Evolutionary conservation across 2,888 invertebrate species (phyloP), one percentile per base, ranked within the genome.

Genomic region (Mythimna loreyi): DNA sequence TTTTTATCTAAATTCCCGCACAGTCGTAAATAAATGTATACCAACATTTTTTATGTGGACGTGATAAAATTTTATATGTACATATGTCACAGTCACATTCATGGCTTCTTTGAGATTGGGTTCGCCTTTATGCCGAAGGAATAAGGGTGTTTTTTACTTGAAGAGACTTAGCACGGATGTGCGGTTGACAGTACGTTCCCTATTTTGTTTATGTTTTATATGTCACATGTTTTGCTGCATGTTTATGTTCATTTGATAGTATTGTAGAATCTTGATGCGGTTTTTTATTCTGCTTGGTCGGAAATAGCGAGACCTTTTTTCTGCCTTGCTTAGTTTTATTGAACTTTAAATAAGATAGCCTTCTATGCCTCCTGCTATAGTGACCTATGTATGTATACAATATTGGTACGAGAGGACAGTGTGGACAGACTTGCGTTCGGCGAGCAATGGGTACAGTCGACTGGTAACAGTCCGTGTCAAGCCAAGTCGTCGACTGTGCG

Each of bases 1-100:
- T 47, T 72, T 80, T 80, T 81, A 82, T 80, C 80, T 72, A 82
- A 71, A 80, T 80, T 65, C 11, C 63, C 67, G 49, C 16, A 19
- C 50, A 52, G 70, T 66, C 80, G 59, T 78, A 72, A 82, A 82
- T 78, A 72, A 82, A 82, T 82, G 47, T 57, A n/a, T 57, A 50
- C 13, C 47, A 3, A 25, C 36, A 23, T 75, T 72, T 65, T 77
- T 67, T 77, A 70, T 72, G 70, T 62, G 30, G 16, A 9, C 36
- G 30, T 6, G 65, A 81, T 78, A 81, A 78, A 78, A 36, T 58
- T 78, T 70, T 68, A 55, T 55, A 63, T n/a, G 7, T 58, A 45
- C 43, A 45, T 58, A 58, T 21, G 36, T 11, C 36, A 28, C 36
- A 56, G 23, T 25, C n/a, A 52, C 23, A 13, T 43, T n/a, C 13